Evolutionary conservation across 2,113 vertebrate species (phyloP).

Genomic region (Cavia aperea): DNA sequence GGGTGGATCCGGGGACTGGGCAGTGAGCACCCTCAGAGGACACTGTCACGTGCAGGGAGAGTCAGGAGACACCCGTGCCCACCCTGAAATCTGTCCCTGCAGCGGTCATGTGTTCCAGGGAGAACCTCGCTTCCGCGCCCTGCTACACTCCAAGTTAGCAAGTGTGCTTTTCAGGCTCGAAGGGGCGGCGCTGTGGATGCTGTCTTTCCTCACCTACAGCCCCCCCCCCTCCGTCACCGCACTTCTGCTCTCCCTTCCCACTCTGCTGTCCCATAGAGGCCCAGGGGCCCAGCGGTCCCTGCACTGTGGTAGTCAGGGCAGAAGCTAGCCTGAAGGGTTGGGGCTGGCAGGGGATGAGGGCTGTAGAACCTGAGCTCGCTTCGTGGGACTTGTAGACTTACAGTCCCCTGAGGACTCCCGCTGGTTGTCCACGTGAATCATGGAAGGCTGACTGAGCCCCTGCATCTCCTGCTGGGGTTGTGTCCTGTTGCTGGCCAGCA

Average conservation of each 20-base stretch:
- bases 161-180: not conserved
- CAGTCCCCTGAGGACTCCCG: not conserved
- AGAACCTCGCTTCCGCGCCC: not conserved
- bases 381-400: not conserved
- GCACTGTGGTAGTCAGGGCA: not conserved
- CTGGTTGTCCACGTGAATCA: not conserved
- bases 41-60: not conserved
- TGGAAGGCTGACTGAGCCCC: not conserved
- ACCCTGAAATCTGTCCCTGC: not conserved
- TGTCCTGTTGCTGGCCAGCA: not conserved
- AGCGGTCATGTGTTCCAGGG: not conserved
- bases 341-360: not conserved
- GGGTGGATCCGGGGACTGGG: no score
- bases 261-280: not conserved
- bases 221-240: not conserved
- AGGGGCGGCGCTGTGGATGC: not conserved
- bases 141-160: not conserved
- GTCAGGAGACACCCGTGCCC: no score
- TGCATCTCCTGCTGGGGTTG: not conserved
- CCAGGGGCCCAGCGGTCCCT: not conserved
- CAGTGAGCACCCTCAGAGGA: no score
- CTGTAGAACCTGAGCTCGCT: not conserved
- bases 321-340: not conserved
- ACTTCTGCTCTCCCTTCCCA: not conserved
- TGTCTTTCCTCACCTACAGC: not conserved